Evolutionary conservation across 2,888 invertebrate genomes (phyloP).

Genomic region (Aspidapion aeneum): DNA sequence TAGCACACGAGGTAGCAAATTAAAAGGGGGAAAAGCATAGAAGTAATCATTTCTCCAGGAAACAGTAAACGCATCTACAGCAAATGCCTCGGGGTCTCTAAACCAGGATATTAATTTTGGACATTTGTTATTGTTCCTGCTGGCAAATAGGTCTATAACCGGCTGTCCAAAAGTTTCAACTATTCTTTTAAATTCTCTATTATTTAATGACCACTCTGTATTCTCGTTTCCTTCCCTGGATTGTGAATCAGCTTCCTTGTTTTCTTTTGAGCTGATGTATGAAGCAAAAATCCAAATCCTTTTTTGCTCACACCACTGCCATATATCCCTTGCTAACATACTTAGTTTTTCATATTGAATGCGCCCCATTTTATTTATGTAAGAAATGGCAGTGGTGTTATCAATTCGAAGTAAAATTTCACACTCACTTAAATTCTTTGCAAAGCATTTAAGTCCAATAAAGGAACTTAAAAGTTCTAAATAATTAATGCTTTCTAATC

Average conservation of each 20-base stretch:
- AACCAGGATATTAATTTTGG: slow-evolving; percentile 31
- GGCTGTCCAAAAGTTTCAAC: slow-evolving; percentile 7
- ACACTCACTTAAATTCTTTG: slow-evolving; percentile 17
- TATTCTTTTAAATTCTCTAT: slow-evolving; percentile 10
- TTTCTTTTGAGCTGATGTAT: slow-evolving; percentile 26
- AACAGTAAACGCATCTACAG: slow-evolving; percentile 31
- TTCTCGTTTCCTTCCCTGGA: slow-evolving; percentile 14
- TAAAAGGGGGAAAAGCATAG: slow-evolving; percentile 36
- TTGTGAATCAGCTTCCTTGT: slow-evolving; percentile 23
- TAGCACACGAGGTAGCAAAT: slow-evolving; percentile 28
- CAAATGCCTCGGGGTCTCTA: slow-evolving; percentile 25
- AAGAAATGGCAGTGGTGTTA: slow-evolving; percentile 29
- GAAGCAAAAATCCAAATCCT: slow-evolving; percentile 26
- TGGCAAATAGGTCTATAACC: slow-evolving; percentile 19
- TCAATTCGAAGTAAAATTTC: slow-evolving; percentile 27
- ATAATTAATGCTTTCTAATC: slow-evolving; percentile 29
- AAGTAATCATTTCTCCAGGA: slow-evolving; percentile 14
- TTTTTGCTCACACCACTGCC: slow-evolving; percentile 29
- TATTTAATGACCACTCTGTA: slow-evolving; percentile 25
- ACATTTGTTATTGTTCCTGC: slow-evolving; percentile 29
- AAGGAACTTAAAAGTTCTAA: slow-evolving; percentile 30
- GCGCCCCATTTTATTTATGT: slow-evolving; percentile 29
- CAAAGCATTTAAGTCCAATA: slow-evolving; percentile 30
- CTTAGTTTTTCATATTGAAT: slow-evolving; percentile 26
- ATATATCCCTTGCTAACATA: slow-evolving; percentile 29